A percentile compares a stretch with the other conserved stretches of the same genome.
Conservation (phyloP, 2,113 vertebrate species). For the Cephalopterus ornatus region DNA sequence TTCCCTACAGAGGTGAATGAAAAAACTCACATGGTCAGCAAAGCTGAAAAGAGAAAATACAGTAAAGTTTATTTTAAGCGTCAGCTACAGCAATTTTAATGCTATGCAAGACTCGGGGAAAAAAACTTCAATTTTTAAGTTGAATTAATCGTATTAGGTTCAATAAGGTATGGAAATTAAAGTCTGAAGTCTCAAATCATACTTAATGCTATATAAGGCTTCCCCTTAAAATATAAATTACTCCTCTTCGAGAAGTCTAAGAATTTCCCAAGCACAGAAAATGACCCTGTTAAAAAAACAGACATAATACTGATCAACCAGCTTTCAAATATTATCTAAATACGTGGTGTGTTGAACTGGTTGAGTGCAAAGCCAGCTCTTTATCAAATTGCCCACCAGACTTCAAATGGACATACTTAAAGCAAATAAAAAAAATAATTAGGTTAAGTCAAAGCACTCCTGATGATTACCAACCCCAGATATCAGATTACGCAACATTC, state of each 20-base stretch:
- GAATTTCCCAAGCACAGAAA: neutral
- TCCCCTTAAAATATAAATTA: neutral
- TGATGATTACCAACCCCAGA: neutral
- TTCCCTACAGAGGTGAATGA: neutral
- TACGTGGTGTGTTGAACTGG: neutral
- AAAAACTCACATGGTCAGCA: neutral
- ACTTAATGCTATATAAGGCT: neutral
- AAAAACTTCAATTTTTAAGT: neutral
- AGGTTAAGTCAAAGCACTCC: neutral
- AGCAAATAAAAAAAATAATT: neutral
- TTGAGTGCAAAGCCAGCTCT: neutral
- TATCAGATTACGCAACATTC: neutral
- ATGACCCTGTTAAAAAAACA: neutral
- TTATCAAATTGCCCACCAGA: neutral
- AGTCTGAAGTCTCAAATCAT: neutral
- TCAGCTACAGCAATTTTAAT: neutral
- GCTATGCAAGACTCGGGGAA: neutral
- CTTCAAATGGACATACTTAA: neutral
- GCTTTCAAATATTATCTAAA: neutral
- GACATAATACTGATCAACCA: neutral
- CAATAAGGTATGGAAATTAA: neutral
- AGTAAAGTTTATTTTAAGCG: neutral
- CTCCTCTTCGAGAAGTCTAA: neutral
- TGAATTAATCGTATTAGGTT: neutral
- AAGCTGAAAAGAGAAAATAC: neutral